Conservation (phyloP, 2,888 invertebrate species). For the Pseudanteris insignis region DNA sequence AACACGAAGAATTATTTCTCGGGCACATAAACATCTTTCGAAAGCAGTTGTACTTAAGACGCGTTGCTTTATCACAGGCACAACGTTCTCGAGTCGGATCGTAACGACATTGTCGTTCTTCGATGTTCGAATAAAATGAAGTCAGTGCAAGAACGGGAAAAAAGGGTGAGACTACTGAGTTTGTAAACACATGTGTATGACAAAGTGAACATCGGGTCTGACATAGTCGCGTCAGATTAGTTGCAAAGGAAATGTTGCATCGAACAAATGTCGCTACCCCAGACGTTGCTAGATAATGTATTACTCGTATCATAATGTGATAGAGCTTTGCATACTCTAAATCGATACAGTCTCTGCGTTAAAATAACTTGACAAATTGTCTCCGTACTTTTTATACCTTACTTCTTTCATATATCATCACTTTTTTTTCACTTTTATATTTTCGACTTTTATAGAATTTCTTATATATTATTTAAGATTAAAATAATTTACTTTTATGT, state of each 20-base stretch:
- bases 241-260: constrained; percentile 18
- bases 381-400: too few species aligned
- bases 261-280: constrained; percentile 10
- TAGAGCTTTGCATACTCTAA: constrained; percentile 1
- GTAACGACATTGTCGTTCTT: constrained; percentile 21
- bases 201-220: constrained; percentile 34
- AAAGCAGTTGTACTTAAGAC: constrained; percentile 17
- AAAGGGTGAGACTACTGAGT: not conserved
- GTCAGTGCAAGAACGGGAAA: constrained; percentile 17
- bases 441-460: too few species aligned
- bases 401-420: too few species aligned
- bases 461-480: too few species aligned
- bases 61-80: constrained; percentile 16
- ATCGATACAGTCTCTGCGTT: too few species aligned
- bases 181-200: constrained; percentile 22
- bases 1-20: constrained; percentile 21
- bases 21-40: constrained; percentile 22
- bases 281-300: constrained; percentile 22
- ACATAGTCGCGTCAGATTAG: constrained; percentile 21
- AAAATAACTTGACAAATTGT: too few species aligned
- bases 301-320: constrained; percentile 26
- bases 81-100: constrained; percentile 22
- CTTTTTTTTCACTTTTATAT: too few species aligned
- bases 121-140: constrained; percentile 31
- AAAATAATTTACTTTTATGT: too few species aligned